Conservation (phyloP, 2,888 invertebrate genomes). For the Rhamnusium bicolor region DNA sequence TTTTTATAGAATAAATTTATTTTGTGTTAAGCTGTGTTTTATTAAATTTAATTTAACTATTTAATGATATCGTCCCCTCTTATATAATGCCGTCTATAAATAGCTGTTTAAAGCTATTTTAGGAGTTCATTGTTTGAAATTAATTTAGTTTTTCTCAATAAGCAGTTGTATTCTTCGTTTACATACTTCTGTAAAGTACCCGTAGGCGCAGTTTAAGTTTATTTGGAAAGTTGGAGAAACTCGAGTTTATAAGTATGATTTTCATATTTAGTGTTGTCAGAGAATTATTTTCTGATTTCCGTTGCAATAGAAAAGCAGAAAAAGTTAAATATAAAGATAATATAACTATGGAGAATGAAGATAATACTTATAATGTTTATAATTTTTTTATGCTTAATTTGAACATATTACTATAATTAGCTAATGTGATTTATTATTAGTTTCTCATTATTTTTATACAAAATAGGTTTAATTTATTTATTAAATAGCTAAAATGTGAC, state of each 20-base stretch:
- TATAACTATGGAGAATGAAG: too few relatives aligned
- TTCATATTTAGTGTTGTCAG: not conserved
- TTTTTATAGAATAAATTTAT: too few relatives aligned
- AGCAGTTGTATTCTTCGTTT: not conserved
- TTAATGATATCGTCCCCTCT: too few relatives aligned
- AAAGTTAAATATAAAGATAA: not conserved
- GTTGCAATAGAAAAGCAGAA: not conserved
- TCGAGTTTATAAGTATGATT: not conserved
- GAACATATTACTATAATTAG: too few relatives aligned
- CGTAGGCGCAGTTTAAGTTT: not conserved
- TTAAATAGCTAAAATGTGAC: too few relatives aligned
- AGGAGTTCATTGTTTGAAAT: not conserved
- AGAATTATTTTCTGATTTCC: not conserved
- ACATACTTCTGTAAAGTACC: not conserved
- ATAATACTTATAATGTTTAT: too few relatives aligned
- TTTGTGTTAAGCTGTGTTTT: too few relatives aligned
- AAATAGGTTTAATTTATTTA: too few relatives aligned
- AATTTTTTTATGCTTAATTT: too few relatives aligned
- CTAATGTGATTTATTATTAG: too few relatives aligned
- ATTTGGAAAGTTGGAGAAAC: not conserved
- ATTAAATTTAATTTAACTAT: too few relatives aligned
- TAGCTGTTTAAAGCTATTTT: not conserved
- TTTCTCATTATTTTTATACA: too few relatives aligned
- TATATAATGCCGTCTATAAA: not conserved
- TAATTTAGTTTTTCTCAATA: conserved; percentile 7